These are phyloP conservation scores for Oryzias javanicus DNA, from an alignment of 2,113 vertebrate genomes.

Conservation along the genomic window DNA sequence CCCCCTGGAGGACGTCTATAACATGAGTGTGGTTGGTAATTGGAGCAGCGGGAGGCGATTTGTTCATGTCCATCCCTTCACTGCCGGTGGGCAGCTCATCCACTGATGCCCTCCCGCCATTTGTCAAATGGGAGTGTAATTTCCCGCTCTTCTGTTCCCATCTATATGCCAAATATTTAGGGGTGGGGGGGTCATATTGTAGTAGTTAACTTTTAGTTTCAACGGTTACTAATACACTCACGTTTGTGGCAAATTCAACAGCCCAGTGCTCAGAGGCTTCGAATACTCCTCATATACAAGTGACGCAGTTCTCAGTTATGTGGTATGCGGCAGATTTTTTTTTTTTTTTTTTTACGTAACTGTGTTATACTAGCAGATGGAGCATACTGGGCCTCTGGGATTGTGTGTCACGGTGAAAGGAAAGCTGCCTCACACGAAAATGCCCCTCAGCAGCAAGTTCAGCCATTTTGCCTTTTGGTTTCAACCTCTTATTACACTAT, in stretches of 20 bases:
- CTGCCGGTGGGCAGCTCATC: conserved; percentile 55
- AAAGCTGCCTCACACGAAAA: conserved; percentile 39
- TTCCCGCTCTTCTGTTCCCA: conserved; percentile 67
- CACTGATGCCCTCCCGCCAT: conserved; percentile 62
- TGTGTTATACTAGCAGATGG: conserved; percentile 19
- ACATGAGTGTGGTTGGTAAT: conserved; percentile 62
- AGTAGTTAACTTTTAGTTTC: conserved; percentile 20
- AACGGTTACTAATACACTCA: conserved; percentile 29
- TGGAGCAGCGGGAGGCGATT: conserved; percentile 64
- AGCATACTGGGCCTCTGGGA: conserved; percentile 30
- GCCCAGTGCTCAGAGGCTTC: conserved; percentile 26
- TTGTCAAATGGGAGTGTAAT: conserved; percentile 68
- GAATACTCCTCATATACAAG: conserved; percentile 44
- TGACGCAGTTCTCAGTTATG: conserved; percentile 61
- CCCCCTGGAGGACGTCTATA: conserved; percentile 43
- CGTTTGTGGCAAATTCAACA: conserved; percentile 56
- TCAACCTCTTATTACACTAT: conserved; percentile 30
- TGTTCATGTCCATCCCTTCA: conserved; percentile 61
- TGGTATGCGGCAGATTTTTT: conserved; percentile 30
- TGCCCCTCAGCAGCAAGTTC: conserved; percentile 28
- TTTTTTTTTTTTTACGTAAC: conserved; percentile 25
- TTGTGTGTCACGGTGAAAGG: conserved; percentile 32
- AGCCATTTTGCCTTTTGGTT: conserved; percentile 27
- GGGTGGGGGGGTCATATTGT: conserved; percentile 19
- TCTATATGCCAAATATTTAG: conserved; percentile 52